A percentile compares a stretch with the other conserved stretches of the same genome.
Conservation (phyloP, 2,797 vertebrate species). For the Tadarida brasiliensis region DNA sequence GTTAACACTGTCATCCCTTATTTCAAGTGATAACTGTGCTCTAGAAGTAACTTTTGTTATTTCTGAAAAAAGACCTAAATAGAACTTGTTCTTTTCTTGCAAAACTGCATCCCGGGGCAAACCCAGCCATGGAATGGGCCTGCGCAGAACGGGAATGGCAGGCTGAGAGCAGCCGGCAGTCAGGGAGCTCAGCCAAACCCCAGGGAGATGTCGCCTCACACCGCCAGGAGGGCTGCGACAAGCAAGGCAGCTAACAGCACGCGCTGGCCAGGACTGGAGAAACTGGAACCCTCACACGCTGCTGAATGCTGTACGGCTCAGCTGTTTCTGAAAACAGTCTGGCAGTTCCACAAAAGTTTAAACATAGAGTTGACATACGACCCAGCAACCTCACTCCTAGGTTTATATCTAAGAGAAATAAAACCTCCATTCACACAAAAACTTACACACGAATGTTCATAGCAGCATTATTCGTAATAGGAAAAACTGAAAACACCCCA, state of each 20-base stretch:
- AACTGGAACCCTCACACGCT: neutral
- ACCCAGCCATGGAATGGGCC: neutral
- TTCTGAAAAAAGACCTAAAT: neutral
- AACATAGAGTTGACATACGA: neutral
- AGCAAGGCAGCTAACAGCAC: neutral
- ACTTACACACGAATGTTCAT: neutral
- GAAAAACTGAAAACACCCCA: neutral
- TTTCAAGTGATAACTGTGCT: neutral
- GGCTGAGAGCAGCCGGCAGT: neutral
- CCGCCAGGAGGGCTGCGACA: neutral
- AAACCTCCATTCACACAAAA: neutral
- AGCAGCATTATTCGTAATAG: neutral
- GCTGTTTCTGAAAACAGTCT: neutral
- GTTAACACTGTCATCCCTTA: neutral
- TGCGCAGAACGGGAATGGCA: neutral
- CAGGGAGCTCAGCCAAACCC: too few species aligned
- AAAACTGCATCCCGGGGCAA: neutral
- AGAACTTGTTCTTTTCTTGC: slow-evolving; percentile 15
- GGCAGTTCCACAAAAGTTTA: neutral
- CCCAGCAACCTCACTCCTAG: neutral
- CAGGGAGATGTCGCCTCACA: neutral
- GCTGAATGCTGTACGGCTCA: neutral
- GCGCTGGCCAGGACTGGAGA: neutral
- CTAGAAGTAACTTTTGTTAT: neutral
- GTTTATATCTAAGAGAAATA: neutral